Evolutionary conservation across 2,888 invertebrate genomes (phyloP), one percentile per base, ranked within the genome.

Genomic region (Agrochola lychnidis): DNA sequence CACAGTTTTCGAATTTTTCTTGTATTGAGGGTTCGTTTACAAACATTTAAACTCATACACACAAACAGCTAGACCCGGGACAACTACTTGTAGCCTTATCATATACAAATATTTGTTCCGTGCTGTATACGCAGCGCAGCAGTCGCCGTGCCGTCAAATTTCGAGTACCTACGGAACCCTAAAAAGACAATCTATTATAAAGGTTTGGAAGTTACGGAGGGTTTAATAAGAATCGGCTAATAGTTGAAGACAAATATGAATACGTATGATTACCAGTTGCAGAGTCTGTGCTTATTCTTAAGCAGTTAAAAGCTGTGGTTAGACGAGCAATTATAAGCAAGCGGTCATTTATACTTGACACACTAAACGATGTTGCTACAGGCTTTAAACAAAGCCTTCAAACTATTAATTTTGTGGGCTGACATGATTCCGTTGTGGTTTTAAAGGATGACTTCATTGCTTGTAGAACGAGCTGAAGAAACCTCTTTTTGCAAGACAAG

Each of bases 271-370:
- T n/a, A 45, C 9, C 1, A 16, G 59, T 72, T 57, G 51, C 67
- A 4, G 0, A 48, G 61, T 86, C n/a, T 77, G 68, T 73, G 71
- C 64, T 25, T 30, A 16, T 63, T 16, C 83, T 83, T 83, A 80
- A 30, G 57, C 70, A 78, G 73, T 87, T 83, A 79, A 78, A 79
- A 87, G 70, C 67, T 84, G 89, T 67, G 88, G 88, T 88, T 81
- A 75, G 73, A 78, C 45, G 10, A 74, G 70, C 78, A 87, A 87
- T 88, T 88, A 88, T 53, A 70, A 75, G 22, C 45, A 48, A 71
- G 53, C n/a, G 82, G 84, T 79, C 78, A 77, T 56, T 84, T 59
- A 87, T 87, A 78, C 88, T 88, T 88, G 88, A 88, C 88, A 87
- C 67, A 88, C 78, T 81, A 84, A 87, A 75, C 56, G 73, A 68